Evolutionary conservation across 2,113 vertebrate genomes (phyloP), one percentile per base, ranked within the genome.

Genomic region (Oreochromis tanganicae): DNA sequence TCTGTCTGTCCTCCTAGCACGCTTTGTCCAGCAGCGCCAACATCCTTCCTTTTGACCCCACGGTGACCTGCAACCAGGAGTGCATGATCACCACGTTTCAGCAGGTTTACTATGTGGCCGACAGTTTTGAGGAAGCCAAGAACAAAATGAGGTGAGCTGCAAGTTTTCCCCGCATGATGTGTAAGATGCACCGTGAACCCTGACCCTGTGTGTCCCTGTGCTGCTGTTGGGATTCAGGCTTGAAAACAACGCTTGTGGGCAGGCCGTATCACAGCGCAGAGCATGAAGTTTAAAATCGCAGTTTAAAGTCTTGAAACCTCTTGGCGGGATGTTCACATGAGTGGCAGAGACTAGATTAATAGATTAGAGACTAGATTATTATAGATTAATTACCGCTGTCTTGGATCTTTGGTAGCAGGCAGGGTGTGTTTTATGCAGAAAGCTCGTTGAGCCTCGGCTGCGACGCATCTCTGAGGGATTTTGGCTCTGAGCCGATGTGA

Each of bases 91-190:
- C 85, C 55, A 87, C 85, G 0, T 87, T 87, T 57, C 85, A 87
- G 56, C 68, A 87, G 1, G 80, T 41, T 41, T 87, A 87, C 41
- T 83, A 78, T 7, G 85, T 78, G 24, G 80, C 85, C 11, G 81
- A 87, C 75, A 87, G 80, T 54, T 87, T 87, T 0, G 80, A 83
- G 17, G 81, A 87, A 78, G 85, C 85, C 68, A 83, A 87, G 43
- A 87, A 87, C 80, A 87, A 87, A 83, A 87, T 87, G 85, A 82
- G 85, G 85, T 81, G n/a, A 78, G 43, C 9, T 16, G 36, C 8
- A 27, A 16, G 66, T 73, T 73, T 73, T 3, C 16, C 1, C 24
- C 56, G 16, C 24, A 57, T 4, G 21, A 27, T 2, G 19, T 43
- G 12, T 43, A n/a, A 43, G 36, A 71, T 2, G 17, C n/a, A 14